Evolutionary conservation across 2,113 vertebrate genomes (phyloP), one percentile per base, ranked within the genome.

Genomic region (Cyprinus carpio): DNA sequence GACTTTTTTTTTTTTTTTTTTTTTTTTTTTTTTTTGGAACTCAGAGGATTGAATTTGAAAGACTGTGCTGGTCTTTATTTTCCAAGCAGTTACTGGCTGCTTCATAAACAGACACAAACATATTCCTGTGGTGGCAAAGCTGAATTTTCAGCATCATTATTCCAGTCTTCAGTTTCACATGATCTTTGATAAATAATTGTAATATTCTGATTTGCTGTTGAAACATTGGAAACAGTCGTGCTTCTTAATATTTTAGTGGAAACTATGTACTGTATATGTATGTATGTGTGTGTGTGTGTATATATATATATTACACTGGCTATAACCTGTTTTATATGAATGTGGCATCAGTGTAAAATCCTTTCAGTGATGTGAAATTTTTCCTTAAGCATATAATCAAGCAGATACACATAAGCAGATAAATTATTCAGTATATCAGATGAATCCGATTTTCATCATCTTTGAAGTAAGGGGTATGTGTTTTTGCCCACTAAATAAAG

Each of bases 371-470:
- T n/a, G 58, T 58, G 18, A 16, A 3, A 8, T 62, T 65, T 40
- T 75, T 34, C 18, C 2, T 11, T 34, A n/a, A 76, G 69, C 74
- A 56, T 77, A 78, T 65, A 78, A 82, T 82, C 37, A 83, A 27
- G 18, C 18, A 29, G 49, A 65, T 25, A 29, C 34, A 67, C 81
- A 83, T 27, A 37, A 43, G 75, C 20, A 40, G 74, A 83, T 87
- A 64, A 87, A 83, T 83, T 78, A 87, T 87, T 71, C 46, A 87
- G 54, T 34, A 46, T 62, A 25, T 72, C 81, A 83, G 49, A 78
- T 71, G 15, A 75, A 83, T 72, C 77, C 16, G 40, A 83, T 86
- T 86, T 83, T 46, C 15, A 54, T 72, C 75, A 34, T 18, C 71
- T 78, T 83, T 83, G 85, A 86, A 71, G 81, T 60, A 49, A 76